These are phyloP conservation scores for Unio delphinus DNA, from an alignment of 2,888 invertebrate species.

Conservation along the genomic window DNA sequence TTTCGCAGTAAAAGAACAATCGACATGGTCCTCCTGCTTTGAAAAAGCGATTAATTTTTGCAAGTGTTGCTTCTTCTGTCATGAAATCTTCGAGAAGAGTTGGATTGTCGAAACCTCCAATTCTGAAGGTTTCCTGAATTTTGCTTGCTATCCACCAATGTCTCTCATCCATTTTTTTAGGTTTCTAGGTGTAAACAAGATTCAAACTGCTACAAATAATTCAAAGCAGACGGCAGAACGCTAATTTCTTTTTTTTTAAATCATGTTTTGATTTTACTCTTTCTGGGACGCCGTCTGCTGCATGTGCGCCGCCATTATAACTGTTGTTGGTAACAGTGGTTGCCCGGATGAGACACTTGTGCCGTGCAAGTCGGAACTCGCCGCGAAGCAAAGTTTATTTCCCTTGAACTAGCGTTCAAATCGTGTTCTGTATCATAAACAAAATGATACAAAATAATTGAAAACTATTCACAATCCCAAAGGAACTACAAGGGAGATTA, in stretches of 20 bases:
- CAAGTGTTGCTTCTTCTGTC: slow-evolving; percentile 63
- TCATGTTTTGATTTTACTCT: too few relatives aligned
- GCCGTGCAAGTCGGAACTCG: too few relatives aligned
- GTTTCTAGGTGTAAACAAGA: background rate
- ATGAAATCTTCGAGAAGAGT: slow-evolving; percentile 69
- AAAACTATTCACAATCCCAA: too few relatives aligned
- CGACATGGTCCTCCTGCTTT: slow-evolving; percentile 65
- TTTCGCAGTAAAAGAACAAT: slow-evolving; percentile 68
- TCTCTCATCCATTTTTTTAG: slow-evolving; percentile 69
- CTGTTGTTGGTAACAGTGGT: slow-evolving; percentile 60
- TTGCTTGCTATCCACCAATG: slow-evolving; percentile 72
- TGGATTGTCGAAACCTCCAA: slow-evolving; percentile 68
- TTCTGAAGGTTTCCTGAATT: slow-evolving; percentile 70
- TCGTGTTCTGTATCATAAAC: too few relatives aligned
- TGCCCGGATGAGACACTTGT: slow-evolving; percentile 46
- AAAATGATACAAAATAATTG: too few relatives aligned
- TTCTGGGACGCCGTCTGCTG: slow-evolving; percentile 14
- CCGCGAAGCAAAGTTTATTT: too few relatives aligned
- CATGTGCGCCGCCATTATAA: slow-evolving; percentile 53
- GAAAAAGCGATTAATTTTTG: slow-evolving; percentile 67
- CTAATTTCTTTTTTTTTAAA: background rate
- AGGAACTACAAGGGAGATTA: too few relatives aligned
- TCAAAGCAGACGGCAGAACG: background rate
- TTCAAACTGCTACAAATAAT: background rate
- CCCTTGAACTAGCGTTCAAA: too few relatives aligned